Conservation (phyloP, 2,888 invertebrate species). For the Drosophila rubida region DNA sequence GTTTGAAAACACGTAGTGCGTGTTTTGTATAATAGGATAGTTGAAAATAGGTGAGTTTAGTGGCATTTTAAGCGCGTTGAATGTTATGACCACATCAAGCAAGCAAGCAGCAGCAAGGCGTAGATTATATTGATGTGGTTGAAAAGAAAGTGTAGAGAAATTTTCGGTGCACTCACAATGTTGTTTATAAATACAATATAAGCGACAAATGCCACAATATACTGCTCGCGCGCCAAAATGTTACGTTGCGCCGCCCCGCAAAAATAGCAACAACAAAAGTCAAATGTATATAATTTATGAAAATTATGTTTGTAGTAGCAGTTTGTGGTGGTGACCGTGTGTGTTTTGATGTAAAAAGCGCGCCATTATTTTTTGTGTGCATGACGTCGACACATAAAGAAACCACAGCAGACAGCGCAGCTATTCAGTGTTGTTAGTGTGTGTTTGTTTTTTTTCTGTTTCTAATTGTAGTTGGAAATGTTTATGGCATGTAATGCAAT, state of each 20-base stretch:
- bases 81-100: slow-evolving; percentile 60
- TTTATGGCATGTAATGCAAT: slow-evolving; percentile 65
- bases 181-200: slow-evolving; percentile 59
- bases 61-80: slow-evolving; percentile 66
- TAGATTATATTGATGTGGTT: slow-evolving; percentile 75
- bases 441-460: slow-evolving; percentile 33
- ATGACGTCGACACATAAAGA: slow-evolving; percentile 72
- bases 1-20: slow-evolving; percentile 77
- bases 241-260: slow-evolving; percentile 8
- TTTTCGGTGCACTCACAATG: slow-evolving; percentile 74
- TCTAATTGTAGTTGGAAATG: slow-evolving; percentile 54
- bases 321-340: slow-evolving; percentile 28
- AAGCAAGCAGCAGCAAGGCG: slow-evolving; percentile 58
- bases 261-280: slow-evolving; percentile 13
- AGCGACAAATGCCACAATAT: slow-evolving; percentile 35
- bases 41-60: slow-evolving; percentile 79
- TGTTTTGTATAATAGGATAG: slow-evolving; percentile 73
- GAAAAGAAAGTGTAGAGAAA: slow-evolving; percentile 84
- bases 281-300: slow-evolving; percentile 21
- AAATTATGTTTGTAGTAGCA: slow-evolving; percentile 39
- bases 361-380: slow-evolving; percentile 77
- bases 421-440: slow-evolving; percentile 39
- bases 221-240: slow-evolving; percentile 43
- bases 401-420: slow-evolving; percentile 54
- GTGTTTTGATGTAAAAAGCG: slow-evolving; percentile 78